Evolutionary conservation across 2,797 vertebrate species (phyloP), one percentile per base, ranked within the genome.

Genomic region (Sebastes matsubarae): DNA sequence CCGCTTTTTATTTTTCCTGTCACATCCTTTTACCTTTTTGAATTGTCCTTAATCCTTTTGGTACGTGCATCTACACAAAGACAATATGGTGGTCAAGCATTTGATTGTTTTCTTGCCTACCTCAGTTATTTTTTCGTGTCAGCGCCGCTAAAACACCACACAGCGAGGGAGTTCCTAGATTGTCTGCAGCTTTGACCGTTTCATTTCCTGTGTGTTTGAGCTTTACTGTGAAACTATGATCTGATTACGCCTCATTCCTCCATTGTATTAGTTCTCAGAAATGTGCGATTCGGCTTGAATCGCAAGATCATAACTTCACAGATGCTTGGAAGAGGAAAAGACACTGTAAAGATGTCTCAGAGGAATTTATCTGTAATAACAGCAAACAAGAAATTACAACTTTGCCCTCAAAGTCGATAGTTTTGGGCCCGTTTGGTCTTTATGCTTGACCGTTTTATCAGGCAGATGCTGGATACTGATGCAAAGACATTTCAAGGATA

Each of bases 61-160:
- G 81, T 86, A 84, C 82, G 34, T 38, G 60, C 55, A 67, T 82
- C 57, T 65, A 66, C 66, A 74, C 67, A 52, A 75, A 80, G 68
- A 79, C 61, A 80, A 71, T 67, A 72, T 60, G 81, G 83, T 82
- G 75, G 86, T 91, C 84, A 89, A 90, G 79, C 85, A 81, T 90
- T 86, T 89, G 81, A 88, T 93, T 85, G 64, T 87, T 89, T 90
- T 86, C 89, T 90, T 87, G 86, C 91, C 94, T 96, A 95, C 95
- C 95, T 96, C 95, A 93, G 85, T 86, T 92, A 69, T 36, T 20
- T 63, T 75, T 75, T 77, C 72, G 63, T 82, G 59, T 87, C 70
- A 4, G 54, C 8, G 16, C 42, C 66, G 18, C 67, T 82, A 24
- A 74, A 68, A 74, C 36, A 58, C 74, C 63, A 38, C 72, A 74